A percentile compares a stretch with the other conserved stretches of the same genome.
Conservation (phyloP, 2,888 invertebrate genomes). For the Coelopa pilipes region DNA sequence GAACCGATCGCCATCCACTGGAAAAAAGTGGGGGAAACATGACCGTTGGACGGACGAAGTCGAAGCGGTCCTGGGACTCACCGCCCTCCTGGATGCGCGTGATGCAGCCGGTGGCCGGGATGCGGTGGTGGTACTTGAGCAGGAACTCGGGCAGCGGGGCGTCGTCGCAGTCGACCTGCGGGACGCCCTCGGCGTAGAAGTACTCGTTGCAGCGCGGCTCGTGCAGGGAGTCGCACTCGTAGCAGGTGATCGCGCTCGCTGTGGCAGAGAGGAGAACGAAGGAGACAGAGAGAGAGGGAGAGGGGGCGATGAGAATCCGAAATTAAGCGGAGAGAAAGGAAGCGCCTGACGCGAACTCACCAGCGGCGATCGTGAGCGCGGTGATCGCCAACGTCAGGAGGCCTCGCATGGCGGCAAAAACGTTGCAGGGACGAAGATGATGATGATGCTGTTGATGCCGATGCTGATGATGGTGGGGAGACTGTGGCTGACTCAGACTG, state of each 20-base stretch:
- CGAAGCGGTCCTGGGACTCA: too few species aligned
- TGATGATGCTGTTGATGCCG: too few species aligned
- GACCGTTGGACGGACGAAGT: too few species aligned
- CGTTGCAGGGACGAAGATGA: background rate
- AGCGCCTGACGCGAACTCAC: constrained; percentile 8
- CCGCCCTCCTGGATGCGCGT: constrained; percentile 56
- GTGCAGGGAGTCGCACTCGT: constrained; percentile 60
- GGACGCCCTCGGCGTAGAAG: constrained; percentile 52
- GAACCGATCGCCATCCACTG: constrained; percentile 43
- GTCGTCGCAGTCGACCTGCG: constrained; percentile 55
- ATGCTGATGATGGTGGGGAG: too few species aligned
- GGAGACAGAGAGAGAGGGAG: background rate
- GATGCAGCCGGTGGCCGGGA: constrained; percentile 58
- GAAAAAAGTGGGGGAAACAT: too few species aligned
- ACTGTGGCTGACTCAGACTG: too few species aligned
- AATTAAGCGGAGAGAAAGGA: background rate
- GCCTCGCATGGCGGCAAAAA: background rate
- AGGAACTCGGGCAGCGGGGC: constrained; percentile 53
- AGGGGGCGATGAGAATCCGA: too few species aligned
- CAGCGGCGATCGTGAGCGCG: background rate
- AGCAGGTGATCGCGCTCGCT: constrained; percentile 45
- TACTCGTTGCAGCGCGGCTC: constrained; percentile 54
- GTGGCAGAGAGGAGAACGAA: background rate
- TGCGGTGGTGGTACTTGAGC: constrained; percentile 45
- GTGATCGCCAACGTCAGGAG: background rate